Evolutionary conservation across 2,888 invertebrate species (phyloP).

Genomic region (Diarsia mendica): DNA sequence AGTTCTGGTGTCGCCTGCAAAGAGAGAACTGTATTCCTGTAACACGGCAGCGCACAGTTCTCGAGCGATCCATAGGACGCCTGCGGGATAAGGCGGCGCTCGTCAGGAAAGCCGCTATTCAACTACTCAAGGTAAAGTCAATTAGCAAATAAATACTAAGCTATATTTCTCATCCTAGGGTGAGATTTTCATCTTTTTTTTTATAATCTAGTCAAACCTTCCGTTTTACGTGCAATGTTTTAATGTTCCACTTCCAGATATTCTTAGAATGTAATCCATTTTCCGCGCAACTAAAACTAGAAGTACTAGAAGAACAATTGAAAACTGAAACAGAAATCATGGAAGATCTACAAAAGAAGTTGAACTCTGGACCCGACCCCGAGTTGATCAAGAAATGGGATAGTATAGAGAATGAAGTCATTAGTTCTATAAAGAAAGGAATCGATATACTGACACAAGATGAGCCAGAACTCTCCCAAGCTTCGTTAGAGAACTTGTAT

Average conservation of each 20-base stretch:
- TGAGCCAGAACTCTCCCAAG: slow-evolving; percentile 85
- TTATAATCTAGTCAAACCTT: too few species aligned
- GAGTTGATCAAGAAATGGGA: slow-evolving; percentile 88
- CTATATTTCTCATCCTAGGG: background rate
- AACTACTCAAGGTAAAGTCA: slow-evolving; percentile 91
- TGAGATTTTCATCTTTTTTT: background rate
- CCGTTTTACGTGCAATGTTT: background rate
- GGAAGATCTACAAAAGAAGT: slow-evolving; percentile 89
- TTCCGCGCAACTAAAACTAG: slow-evolving; percentile 92
- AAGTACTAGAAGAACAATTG: slow-evolving; percentile 91
- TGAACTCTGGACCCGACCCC: slow-evolving; percentile 85
- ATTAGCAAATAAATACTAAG: background rate
- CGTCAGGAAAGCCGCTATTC: slow-evolving; percentile 96
- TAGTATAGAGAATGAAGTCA: slow-evolving; percentile 87
- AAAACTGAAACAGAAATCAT: slow-evolving; percentile 91
- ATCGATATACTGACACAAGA: slow-evolving; percentile 86
- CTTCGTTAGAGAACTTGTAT: slow-evolving; percentile 84
- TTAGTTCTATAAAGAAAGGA: slow-evolving; percentile 87
- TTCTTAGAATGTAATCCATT: slow-evolving; percentile 96
- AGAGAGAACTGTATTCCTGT: slow-evolving; percentile 95
- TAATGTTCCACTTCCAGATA: slow-evolving; percentile 78
- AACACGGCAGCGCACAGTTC: slow-evolving; percentile 91
- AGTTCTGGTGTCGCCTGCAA: slow-evolving; percentile 95
- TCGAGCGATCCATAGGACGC: slow-evolving; percentile 92
- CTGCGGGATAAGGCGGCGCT: slow-evolving; percentile 95